phyloP scores from a whole-genome alignment of 2,888 invertebrate species.

The Rotaria magnacalcarata region DNA sequence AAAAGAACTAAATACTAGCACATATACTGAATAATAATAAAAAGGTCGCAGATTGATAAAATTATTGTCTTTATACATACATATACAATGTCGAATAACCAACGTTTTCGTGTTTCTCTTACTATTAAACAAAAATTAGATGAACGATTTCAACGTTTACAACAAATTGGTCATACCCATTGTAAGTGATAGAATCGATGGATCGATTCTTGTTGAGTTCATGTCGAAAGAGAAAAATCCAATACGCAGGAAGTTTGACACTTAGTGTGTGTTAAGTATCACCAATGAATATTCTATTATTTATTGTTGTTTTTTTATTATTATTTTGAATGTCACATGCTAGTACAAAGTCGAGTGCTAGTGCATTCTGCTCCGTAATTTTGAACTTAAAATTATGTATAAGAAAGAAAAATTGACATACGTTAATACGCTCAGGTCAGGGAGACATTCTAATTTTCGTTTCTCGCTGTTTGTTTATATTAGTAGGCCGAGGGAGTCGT shows the following conservation, averaged over 20 bases:
- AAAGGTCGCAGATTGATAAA: not conserved
- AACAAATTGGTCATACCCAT: no score
- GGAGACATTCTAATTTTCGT: not conserved
- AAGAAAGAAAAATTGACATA: no score
- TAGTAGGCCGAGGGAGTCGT: no score
- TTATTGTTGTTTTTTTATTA: not conserved
- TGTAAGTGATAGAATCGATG: not conserved
- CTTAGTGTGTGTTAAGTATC: not conserved
- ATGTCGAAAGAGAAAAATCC: not conserved
- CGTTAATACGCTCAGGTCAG: no score
- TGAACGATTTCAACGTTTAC: not conserved
- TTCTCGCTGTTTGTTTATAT: not conserved
- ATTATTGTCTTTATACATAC: not conserved
- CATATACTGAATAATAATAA: not conserved
- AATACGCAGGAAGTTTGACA: not conserved
- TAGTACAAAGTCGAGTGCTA: no score
- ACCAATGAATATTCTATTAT: not conserved
- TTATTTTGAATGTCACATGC: not conserved
- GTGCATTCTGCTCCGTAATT: not conserved
- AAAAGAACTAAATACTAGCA: not conserved
- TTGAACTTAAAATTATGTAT: no score
- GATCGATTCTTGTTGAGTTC: not conserved
- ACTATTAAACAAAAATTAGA: not conserved
- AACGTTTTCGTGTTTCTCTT: not conserved
- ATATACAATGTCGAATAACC: not conserved